Evolutionary conservation across 2,113 vertebrate species (phyloP).

Genomic region (Oreochromis tanganicae): DNA sequence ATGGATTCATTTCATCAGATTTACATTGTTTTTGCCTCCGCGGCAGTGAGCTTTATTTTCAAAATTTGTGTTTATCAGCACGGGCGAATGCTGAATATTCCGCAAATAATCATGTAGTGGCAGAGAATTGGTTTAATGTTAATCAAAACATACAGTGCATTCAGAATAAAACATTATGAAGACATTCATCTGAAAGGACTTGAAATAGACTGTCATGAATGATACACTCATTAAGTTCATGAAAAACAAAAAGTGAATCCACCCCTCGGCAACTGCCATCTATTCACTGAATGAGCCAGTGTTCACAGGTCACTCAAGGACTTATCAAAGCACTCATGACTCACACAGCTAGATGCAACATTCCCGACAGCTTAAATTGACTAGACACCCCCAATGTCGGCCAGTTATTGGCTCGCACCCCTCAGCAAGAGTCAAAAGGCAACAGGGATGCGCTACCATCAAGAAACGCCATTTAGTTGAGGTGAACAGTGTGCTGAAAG

Average conservation of each 20-base stretch:
- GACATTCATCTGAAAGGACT: conserved; percentile 14
- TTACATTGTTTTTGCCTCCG: conserved; percentile 1
- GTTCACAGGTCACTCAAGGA: conserved; percentile 39
- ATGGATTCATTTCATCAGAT: conserved; percentile 41
- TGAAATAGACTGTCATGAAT: conserved; percentile 7
- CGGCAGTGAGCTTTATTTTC: not conserved
- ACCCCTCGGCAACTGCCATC: not conserved
- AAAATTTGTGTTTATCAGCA: conserved; percentile 14
- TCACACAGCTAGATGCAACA: conserved; percentile 23
- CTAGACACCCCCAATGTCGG: conserved; percentile 7
- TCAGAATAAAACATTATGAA: conserved; percentile 18
- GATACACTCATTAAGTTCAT: conserved; percentile 10
- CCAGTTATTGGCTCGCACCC: conserved; percentile 24
- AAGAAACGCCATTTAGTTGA: not conserved
- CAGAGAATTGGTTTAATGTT: conserved; percentile 20
- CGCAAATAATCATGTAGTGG: conserved; percentile 1
- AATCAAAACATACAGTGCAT: conserved; percentile 31
- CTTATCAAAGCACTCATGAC: conserved; percentile 27
- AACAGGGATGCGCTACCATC: not conserved
- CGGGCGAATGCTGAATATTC: conserved; percentile 3
- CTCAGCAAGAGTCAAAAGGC: conserved; percentile 34
- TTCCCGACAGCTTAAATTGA: conserved; percentile 24
- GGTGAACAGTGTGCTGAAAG: conserved; percentile 12
- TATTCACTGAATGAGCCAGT: not conserved
- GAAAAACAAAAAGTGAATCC: conserved; percentile 41